phyloP scores from a whole-genome alignment of 2,113 vertebrate genomes.

The Cyprinus carpio region DNA sequence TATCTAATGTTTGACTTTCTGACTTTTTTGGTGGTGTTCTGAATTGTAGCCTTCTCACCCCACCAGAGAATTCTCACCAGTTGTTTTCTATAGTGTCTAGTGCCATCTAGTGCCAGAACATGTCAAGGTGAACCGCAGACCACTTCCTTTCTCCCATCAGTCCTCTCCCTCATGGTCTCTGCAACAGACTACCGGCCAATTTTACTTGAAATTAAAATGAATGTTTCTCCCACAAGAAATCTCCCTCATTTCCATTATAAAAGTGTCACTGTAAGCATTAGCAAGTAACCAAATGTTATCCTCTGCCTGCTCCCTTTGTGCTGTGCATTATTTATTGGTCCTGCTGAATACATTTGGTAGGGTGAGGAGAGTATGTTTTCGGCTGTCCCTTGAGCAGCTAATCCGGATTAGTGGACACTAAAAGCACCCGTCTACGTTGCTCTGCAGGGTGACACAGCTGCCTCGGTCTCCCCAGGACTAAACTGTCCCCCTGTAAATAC shows the following conservation, averaged over 20 bases:
- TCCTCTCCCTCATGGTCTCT: conserved; percentile 3
- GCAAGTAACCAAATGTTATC: conserved; percentile 71
- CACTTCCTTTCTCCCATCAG: conserved; percentile 39
- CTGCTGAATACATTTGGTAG: conserved; percentile 67
- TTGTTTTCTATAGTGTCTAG: conserved; percentile 51
- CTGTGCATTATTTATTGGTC: conserved; percentile 65
- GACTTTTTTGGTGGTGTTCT: conserved; percentile 53
- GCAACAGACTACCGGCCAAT: conserved; percentile 33
- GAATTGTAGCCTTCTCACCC: conserved; percentile 20
- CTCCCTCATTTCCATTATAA: conserved; percentile 52
- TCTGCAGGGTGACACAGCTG: conserved; percentile 70
- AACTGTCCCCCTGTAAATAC: conserved; percentile 30
- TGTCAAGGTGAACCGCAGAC: conserved; percentile 24
- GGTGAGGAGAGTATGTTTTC: conserved; percentile 65
- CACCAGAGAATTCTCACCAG: conserved; percentile 6
- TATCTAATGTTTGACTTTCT: conserved; percentile 37
- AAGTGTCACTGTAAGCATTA: conserved; percentile 48
- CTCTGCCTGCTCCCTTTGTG: conserved; percentile 68
- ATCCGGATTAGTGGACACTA: conserved; percentile 77
- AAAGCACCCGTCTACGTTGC: conserved; percentile 72
- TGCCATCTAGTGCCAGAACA: conserved; percentile 71
- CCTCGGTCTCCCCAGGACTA: conserved; percentile 66
- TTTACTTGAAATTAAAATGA: conserved; percentile 44
- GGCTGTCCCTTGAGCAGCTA: conserved; percentile 67
- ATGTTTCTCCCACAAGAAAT: conserved; percentile 38